These are phyloP conservation scores for Tinea pellionella DNA, from an alignment of 2,888 invertebrate genomes.

Conservation along the genomic window DNA sequence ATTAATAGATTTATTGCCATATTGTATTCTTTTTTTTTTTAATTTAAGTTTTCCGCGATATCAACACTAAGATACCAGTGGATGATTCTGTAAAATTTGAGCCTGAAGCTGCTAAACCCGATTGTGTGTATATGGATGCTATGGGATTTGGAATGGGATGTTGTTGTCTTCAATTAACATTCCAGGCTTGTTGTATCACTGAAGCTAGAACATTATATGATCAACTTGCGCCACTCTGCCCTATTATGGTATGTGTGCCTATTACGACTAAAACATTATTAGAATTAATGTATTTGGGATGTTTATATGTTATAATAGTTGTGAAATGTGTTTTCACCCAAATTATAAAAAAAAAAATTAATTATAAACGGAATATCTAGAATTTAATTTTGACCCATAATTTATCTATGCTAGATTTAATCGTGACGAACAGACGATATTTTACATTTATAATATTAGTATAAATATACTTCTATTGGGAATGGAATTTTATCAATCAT, in stretches of 20 bases:
- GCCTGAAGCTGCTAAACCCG: slow-evolving; percentile 77
- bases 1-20: background rate
- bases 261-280: slow-evolving; percentile 21
- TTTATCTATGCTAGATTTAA: too few relatives aligned
- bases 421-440: too few relatives aligned
- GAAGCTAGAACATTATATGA: slow-evolving; percentile 97
- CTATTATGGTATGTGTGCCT: slow-evolving; percentile 88
- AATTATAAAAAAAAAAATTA: too few relatives aligned
- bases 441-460: too few relatives aligned
- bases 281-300: too few relatives aligned
- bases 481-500: too few relatives aligned
- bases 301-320: too few relatives aligned
- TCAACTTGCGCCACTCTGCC: slow-evolving; percentile 95
- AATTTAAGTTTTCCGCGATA: slow-evolving; percentile 84
- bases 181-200: slow-evolving; percentile 95
- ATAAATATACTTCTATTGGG: too few relatives aligned
- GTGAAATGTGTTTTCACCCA: too few relatives aligned
- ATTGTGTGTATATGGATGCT: slow-evolving; percentile 97
- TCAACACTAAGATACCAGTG: slow-evolving; percentile 86
- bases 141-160: slow-evolving; percentile 99
- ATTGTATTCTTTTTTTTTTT: background rate
- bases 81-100: slow-evolving; percentile 77
- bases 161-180: slow-evolving; percentile 95
- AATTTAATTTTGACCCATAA: too few relatives aligned
- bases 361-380: too few relatives aligned